Conservation (phyloP, 1,140 invertebrate genomes). For the Parapsyche elsis region DNA sequence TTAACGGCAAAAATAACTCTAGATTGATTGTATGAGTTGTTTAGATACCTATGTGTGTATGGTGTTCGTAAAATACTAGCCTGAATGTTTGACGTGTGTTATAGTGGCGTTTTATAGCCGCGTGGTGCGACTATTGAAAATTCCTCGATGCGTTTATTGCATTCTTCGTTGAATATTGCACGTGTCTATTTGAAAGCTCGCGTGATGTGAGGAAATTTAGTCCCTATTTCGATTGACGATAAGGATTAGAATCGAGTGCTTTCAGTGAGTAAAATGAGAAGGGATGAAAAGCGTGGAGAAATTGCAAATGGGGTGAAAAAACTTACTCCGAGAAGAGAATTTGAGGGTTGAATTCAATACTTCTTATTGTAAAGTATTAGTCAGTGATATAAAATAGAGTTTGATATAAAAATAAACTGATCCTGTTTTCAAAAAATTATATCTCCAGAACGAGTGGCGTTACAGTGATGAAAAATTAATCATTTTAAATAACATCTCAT, state of each 20-base stretch:
- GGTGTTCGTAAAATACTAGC: no score
- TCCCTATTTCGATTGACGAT: not conserved
- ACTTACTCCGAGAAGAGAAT: not conserved
- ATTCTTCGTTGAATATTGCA: conserved; percentile 36
- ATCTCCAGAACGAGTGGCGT: no score
- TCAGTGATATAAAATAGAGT: not conserved
- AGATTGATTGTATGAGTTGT: no score
- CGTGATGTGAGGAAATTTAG: not conserved
- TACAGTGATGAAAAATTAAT: no score
- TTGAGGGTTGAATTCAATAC: not conserved
- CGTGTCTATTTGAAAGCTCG: not conserved
- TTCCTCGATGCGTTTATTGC: conserved; percentile 48
- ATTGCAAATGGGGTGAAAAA: not conserved
- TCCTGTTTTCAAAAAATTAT: no score
- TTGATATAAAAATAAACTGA: not conserved
- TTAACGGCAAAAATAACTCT: no score
- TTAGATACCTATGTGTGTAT: no score
- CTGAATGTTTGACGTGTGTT: not conserved
- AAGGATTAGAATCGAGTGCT: not conserved
- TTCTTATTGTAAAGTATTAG: not conserved
- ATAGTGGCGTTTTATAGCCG: not conserved
- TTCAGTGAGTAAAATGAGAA: not conserved
- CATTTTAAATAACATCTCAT: no score
- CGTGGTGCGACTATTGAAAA: conserved; percentile 43
- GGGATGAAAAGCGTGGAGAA: not conserved